Evolutionary conservation across 2,797 vertebrate genomes (phyloP).

Genomic region (Arctocebus calabarensis): DNA sequence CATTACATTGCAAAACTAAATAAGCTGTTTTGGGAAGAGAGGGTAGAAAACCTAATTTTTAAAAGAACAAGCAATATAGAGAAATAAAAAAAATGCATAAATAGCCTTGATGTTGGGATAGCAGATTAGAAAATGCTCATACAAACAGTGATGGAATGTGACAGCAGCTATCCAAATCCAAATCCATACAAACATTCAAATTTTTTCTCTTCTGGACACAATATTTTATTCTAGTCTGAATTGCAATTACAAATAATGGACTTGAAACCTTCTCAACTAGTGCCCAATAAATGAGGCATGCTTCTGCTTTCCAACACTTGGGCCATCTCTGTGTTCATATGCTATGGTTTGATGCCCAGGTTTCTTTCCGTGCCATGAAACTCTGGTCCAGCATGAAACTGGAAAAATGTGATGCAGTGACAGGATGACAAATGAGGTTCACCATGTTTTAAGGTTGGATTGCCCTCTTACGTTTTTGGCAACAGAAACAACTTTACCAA

Average conservation of each 20-base stretch:
- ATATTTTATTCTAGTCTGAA: conserved; percentile 29
- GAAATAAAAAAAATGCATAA: background rate
- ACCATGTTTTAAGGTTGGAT: conserved; percentile 22
- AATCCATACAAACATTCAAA: conserved; percentile 51
- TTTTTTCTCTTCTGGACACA: background rate
- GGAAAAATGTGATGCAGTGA: conserved; percentile 56
- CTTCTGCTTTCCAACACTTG: conserved; percentile 40
- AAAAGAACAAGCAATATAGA: background rate
- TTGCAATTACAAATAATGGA: conserved; percentile 17
- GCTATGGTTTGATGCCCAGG: conserved; percentile 54
- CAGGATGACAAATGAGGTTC: conserved; percentile 74
- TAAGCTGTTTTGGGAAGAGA: background rate
- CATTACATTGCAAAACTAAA: background rate
- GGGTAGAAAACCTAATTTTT: background rate
- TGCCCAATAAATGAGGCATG: background rate
- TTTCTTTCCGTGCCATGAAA: conserved; percentile 60
- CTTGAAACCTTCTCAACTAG: background rate
- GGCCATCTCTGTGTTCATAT: background rate
- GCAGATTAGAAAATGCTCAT: conserved; percentile 33
- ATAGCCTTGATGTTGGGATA: background rate
- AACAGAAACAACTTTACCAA: conserved; percentile 52
- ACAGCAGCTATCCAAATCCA: conserved; percentile 52
- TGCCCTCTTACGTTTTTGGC: conserved; percentile 43
- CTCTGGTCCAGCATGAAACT: conserved; percentile 41
- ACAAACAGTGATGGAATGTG: conserved; percentile 22